These are phyloP conservation scores for Drosophila austrosaltans DNA, from an alignment of 2,888 invertebrate species.

Conservation along the genomic window DNA sequence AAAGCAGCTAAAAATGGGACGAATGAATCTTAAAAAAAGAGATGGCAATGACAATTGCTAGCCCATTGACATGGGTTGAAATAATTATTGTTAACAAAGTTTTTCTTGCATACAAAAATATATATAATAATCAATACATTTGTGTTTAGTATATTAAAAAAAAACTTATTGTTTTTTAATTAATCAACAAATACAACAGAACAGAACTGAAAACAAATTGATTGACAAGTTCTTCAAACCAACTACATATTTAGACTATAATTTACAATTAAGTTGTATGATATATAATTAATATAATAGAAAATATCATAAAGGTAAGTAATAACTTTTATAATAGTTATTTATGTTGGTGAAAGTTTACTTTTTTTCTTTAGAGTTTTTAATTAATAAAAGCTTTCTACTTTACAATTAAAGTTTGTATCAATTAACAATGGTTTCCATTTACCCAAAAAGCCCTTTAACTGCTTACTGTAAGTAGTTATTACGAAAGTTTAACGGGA, in stretches of 20 bases:
- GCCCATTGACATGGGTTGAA: conserved; percentile 2
- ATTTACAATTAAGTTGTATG: too few species aligned
- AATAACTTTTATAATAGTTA: too few species aligned
- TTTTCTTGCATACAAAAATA: background rate
- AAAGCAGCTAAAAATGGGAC: conserved; percentile 31
- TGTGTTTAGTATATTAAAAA: too few species aligned
- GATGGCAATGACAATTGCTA: conserved; percentile 1
- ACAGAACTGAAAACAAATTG: background rate
- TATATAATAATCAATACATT: background rate
- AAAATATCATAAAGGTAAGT: too few species aligned
- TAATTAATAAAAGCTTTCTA: too few species aligned
- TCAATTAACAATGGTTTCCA: background rate
- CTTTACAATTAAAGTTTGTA: background rate
- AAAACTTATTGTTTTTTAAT: too few species aligned
- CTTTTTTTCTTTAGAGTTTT: too few species aligned
- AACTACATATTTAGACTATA: too few species aligned
- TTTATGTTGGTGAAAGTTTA: too few species aligned
- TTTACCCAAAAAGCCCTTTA: background rate
- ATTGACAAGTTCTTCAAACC: background rate
- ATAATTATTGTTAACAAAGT: background rate
- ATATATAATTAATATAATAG: too few species aligned
- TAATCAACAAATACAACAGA: too few species aligned
- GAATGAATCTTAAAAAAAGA: background rate
- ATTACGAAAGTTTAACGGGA: background rate
- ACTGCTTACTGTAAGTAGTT: background rate